These are phyloP conservation scores for Adelosebastes latens DNA, from an alignment of 2,797 vertebrate genomes.

Conservation along the genomic window DNA sequence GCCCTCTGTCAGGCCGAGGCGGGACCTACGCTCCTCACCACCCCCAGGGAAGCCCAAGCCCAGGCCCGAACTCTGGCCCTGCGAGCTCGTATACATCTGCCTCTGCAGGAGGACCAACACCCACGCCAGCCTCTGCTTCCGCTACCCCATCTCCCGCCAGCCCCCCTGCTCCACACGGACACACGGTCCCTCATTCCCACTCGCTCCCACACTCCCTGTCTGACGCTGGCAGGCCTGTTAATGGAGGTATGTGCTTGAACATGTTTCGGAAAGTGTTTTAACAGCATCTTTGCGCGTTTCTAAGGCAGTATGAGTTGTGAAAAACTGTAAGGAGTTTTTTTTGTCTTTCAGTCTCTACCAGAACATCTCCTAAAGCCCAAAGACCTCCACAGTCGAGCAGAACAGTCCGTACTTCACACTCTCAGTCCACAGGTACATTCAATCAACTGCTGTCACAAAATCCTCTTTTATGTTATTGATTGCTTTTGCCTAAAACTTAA, in stretches of 20 bases:
- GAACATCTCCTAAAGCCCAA: constrained; percentile 81
- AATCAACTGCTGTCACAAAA: background rate
- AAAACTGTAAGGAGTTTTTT: background rate
- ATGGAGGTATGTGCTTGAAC: constrained; percentile 67
- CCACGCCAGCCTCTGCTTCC: constrained; percentile 51
- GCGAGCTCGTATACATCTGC: constrained; percentile 63
- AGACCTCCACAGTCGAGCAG: constrained; percentile 76
- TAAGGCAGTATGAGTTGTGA: background rate
- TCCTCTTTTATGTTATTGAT: background rate
- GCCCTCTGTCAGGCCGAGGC: constrained; percentile 70
- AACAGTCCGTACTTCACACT: constrained; percentile 66
- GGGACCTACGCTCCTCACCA: constrained; percentile 70
- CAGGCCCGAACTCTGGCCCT: constrained; percentile 63
- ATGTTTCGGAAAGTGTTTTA: background rate
- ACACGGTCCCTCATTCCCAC: constrained; percentile 76
- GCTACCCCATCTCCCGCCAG: constrained; percentile 68
- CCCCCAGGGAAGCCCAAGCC: constrained; percentile 71
- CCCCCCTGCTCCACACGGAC: constrained; percentile 70
- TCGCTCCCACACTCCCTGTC: constrained; percentile 77
- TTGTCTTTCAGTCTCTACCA: constrained; percentile 61
- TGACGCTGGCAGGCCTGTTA: constrained; percentile 72
- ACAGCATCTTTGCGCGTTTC: background rate
- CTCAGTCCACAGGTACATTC: constrained; percentile 69
- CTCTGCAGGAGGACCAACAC: constrained; percentile 60
- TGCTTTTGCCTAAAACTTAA: background rate